These are phyloP conservation scores for Passer montanus DNA, from an alignment of 2,113 vertebrate species.

Conservation along the genomic window DNA sequence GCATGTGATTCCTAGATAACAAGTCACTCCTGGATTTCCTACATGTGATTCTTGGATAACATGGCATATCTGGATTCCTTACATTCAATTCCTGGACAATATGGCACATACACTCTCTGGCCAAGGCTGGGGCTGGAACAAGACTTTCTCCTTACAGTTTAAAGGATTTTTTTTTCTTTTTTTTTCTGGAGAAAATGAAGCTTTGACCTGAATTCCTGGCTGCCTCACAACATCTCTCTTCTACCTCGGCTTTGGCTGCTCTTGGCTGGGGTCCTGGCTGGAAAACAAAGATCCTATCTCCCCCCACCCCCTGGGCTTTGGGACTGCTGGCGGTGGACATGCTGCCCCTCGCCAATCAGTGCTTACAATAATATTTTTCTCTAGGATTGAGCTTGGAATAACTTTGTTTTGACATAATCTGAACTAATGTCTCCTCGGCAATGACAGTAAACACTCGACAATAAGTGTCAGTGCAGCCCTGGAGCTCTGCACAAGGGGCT, in stretches of 20 bases:
- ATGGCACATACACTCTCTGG: not conserved
- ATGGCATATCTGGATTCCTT: slow-evolving; percentile 65
- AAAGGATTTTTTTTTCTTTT: not conserved
- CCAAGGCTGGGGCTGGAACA: slow-evolving; percentile 29
- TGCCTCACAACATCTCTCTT: slow-evolving; percentile 54
- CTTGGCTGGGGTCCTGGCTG: slow-evolving; percentile 63
- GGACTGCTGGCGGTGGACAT: slow-evolving; percentile 25
- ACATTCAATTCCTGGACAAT: slow-evolving; percentile 62
- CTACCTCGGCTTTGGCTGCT: slow-evolving; percentile 64
- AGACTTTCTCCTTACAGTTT: slow-evolving; percentile 49
- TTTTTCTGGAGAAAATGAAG: slow-evolving; percentile 31
- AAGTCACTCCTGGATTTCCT: slow-evolving; percentile 65
- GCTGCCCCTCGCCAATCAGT: slow-evolving; percentile 37
- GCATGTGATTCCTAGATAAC: slow-evolving; percentile 65
- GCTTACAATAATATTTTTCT: slow-evolving; percentile 57
- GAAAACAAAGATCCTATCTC: slow-evolving; percentile 68
- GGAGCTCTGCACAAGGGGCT: slow-evolving; percentile 46
- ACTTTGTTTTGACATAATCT: slow-evolving; percentile 61
- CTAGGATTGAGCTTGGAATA: slow-evolving; percentile 56
- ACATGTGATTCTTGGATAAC: slow-evolving; percentile 68
- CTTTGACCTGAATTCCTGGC: slow-evolving; percentile 65
- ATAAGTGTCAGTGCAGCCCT: not conserved
- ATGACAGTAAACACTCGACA: slow-evolving; percentile 70
- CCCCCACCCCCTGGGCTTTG: slow-evolving; percentile 27
- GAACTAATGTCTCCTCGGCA: slow-evolving; percentile 60